Conservation (phyloP, 1,140 invertebrate genomes). For the Drosophila carrolli region DNA sequence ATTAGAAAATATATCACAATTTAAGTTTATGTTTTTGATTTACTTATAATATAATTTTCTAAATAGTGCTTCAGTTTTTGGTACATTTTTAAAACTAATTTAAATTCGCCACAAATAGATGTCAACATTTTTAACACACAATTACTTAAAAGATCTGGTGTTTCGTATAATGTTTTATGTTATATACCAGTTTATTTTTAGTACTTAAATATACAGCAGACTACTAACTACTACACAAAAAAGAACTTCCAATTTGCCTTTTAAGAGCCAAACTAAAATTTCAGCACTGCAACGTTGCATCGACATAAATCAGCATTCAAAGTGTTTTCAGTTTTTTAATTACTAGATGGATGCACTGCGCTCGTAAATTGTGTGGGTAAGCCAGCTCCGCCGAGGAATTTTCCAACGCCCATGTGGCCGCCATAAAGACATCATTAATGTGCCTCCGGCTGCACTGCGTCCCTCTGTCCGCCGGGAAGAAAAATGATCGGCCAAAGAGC, state of each 20-base stretch:
- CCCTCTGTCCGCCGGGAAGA: neutral
- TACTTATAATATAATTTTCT: too few relatives aligned
- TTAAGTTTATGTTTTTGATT: too few relatives aligned
- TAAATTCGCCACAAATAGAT: too few relatives aligned
- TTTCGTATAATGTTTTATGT: too few relatives aligned
- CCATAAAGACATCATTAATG: constrained; percentile 68
- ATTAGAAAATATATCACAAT: too few relatives aligned
- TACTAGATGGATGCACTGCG: constrained; percentile 63
- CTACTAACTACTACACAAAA: neutral
- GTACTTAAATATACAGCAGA: too few relatives aligned
- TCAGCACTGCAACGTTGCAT: constrained; percentile 1
- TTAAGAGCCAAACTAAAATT: neutral
- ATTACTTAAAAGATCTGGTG: too few relatives aligned
- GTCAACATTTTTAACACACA: too few relatives aligned
- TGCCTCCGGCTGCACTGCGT: constrained; percentile 40
- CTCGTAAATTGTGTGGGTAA: constrained; percentile 64
- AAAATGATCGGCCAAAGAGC: constrained; percentile 45
- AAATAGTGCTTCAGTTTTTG: too few relatives aligned
- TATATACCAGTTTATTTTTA: too few relatives aligned
- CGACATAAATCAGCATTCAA: constrained; percentile 68
- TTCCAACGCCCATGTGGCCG: constrained; percentile 12
- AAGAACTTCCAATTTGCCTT: neutral
- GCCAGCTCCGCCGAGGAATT: constrained; percentile 7
- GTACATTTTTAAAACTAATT: too few relatives aligned
- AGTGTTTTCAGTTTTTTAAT: constrained; percentile 71